A percentile compares a stretch with the other conserved stretches of the same genome.
Conservation (phyloP, 1,140 invertebrate species). For the Oryctes rhinoceros region DNA sequence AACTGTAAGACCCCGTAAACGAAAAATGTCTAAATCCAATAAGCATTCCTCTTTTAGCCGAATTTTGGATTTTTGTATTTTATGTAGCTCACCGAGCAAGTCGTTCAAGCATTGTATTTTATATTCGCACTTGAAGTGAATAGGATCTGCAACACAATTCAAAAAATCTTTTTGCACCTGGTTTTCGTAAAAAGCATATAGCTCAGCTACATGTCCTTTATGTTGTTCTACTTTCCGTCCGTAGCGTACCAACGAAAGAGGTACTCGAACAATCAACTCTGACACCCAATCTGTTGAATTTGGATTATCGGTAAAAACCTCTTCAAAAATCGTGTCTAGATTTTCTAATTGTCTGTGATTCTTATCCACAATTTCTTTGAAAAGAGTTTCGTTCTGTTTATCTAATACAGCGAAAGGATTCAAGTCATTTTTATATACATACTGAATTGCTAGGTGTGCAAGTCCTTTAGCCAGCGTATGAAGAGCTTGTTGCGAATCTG, state of each 20-base stretch:
- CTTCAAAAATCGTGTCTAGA: not conserved
- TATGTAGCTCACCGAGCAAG: not conserved
- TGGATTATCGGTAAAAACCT: not conserved
- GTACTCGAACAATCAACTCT: not conserved
- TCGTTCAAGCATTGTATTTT: constrained; percentile 4
- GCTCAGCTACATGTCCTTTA: not conserved
- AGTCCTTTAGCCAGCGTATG: not conserved
- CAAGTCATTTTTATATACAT: not conserved
- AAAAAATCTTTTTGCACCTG: not conserved
- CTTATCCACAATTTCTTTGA: not conserved
- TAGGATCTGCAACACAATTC: not conserved
- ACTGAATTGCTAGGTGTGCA: not conserved
- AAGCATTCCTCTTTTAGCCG: not conserved
- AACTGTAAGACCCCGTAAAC: not conserved
- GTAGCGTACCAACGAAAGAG: not conserved
- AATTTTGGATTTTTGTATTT: not conserved
- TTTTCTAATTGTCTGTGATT: not conserved
- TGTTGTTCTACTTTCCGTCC: not conserved
- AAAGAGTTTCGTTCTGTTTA: not conserved
- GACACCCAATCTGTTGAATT: not conserved
- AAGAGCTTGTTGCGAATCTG: not conserved
- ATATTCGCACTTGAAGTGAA: not conserved
- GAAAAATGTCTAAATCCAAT: not conserved
- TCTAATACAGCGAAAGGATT: not conserved
- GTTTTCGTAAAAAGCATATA: not conserved